Conservation (phyloP, 2,113 vertebrate species). For the Poeciliopsis turrubarensis region DNA sequence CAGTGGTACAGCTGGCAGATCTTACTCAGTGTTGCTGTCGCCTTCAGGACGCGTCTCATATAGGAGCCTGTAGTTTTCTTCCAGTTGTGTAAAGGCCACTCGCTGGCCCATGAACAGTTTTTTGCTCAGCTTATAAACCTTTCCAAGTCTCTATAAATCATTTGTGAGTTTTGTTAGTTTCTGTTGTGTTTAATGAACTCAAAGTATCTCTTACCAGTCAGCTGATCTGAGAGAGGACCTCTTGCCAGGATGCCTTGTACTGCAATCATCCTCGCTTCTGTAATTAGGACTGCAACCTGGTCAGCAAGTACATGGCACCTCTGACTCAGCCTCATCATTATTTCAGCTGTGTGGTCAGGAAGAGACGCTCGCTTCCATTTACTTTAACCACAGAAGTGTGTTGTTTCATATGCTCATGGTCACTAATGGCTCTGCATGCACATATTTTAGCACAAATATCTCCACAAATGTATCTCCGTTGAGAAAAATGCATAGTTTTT, state of each 20-base stretch:
- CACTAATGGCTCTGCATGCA: not conserved
- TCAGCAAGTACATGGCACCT: conserved; percentile 59
- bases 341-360: conserved; percentile 63
- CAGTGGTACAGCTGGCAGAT: conserved; percentile 33
- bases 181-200: not conserved
- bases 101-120: conserved; percentile 31
- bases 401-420: not conserved
- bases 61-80: conserved; percentile 36
- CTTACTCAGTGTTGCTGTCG: conserved; percentile 26
- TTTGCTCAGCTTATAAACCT: not conserved
- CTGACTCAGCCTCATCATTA: conserved; percentile 73
- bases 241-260: conserved; percentile 49
- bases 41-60: conserved; percentile 59
- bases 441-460: not conserved
- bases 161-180: not conserved
- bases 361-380: conserved; percentile 10
- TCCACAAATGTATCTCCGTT: too few relatives aligned
- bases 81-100: conserved; percentile 56
- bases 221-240: conserved; percentile 30
- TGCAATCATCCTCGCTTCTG: conserved; percentile 45
- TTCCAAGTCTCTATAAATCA: not conserved
- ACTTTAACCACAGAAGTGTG: conserved; percentile 4
- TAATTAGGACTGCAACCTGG: conserved; percentile 63
- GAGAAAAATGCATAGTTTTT: too few relatives aligned
- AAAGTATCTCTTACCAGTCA: conserved; percentile 1